phyloP scores from a whole-genome alignment of 1,140 invertebrate species.

The Coelopa frigida region DNA sequence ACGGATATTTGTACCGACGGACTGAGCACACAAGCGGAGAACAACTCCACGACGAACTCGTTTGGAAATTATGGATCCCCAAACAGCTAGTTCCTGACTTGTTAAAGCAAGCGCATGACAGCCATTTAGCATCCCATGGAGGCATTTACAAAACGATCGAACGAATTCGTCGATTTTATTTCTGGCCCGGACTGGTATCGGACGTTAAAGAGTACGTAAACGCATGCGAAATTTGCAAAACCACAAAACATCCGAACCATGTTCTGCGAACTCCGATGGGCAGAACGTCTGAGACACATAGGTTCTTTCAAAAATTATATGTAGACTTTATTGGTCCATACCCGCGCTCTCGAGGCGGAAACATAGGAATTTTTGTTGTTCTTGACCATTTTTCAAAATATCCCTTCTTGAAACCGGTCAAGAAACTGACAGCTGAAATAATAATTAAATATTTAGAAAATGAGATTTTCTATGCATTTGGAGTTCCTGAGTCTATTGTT shows the following conservation, averaged over 20 bases:
- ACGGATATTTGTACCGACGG: too few species aligned
- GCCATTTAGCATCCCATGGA: not conserved
- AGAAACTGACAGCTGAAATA: constrained; percentile 1
- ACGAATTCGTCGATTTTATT: not conserved
- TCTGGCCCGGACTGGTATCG: too few species aligned
- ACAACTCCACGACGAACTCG: too few species aligned
- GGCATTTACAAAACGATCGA: not conserved
- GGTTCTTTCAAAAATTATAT: constrained; percentile 2
- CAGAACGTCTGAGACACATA: too few species aligned
- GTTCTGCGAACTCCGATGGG: too few species aligned
- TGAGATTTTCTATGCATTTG: constrained; percentile 2
- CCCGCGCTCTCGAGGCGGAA: not conserved
- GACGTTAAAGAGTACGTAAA: not conserved
- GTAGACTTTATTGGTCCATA: not conserved
- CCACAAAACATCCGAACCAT: not conserved
- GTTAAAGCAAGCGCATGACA: not conserved
- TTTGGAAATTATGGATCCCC: not conserved
- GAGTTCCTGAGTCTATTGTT: not conserved
- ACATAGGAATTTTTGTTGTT: not conserved
- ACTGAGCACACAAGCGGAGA: too few species aligned
- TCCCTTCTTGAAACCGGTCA: not conserved
- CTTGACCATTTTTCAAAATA: constrained; percentile 1
- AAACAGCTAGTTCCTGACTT: not conserved
- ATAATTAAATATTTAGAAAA: constrained; percentile 3
- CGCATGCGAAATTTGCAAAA: not conserved